A percentile compares a stretch with the other conserved stretches of the same genome.
Conservation (phyloP, 2,888 invertebrate genomes). For the Epinotia ramella region DNA sequence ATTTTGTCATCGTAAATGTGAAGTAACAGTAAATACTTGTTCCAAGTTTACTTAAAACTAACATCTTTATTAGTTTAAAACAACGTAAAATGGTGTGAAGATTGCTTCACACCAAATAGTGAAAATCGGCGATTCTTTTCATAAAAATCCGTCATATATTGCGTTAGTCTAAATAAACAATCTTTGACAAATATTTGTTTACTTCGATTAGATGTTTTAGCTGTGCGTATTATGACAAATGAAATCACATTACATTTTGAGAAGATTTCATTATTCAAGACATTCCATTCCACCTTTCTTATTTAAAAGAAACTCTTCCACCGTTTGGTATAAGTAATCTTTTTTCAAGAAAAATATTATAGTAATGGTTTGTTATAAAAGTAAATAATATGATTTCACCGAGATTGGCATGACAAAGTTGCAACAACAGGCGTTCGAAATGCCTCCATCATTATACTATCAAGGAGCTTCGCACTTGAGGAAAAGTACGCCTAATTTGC, state of each 20-base stretch:
- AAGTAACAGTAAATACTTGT: constrained; percentile 26
- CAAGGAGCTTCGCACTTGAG: background rate
- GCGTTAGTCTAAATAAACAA: constrained; percentile 39
- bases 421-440: background rate
- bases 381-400: background rate
- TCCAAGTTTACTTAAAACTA: constrained; percentile 29
- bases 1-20: constrained; percentile 29
- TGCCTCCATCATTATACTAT: background rate
- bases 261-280: background rate
- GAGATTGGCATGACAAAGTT: background rate
- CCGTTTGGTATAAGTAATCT: too few species aligned
- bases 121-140: constrained; percentile 43
- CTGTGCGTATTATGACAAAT: background rate
- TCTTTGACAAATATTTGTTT: constrained; percentile 36
- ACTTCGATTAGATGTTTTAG: constrained; percentile 18
- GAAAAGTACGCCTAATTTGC: background rate
- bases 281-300: too few species aligned
- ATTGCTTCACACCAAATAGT: constrained; percentile 40
- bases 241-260: background rate
- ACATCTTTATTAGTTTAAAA: constrained; percentile 41
- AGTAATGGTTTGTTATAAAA: background rate
- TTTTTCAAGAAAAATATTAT: background rate
- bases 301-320: too few species aligned
- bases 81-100: constrained; percentile 38
- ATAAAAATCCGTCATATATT: constrained; percentile 33